These are phyloP conservation scores for Tachina fera DNA, from an alignment of 2,888 invertebrate species.

Conservation along the genomic window DNA sequence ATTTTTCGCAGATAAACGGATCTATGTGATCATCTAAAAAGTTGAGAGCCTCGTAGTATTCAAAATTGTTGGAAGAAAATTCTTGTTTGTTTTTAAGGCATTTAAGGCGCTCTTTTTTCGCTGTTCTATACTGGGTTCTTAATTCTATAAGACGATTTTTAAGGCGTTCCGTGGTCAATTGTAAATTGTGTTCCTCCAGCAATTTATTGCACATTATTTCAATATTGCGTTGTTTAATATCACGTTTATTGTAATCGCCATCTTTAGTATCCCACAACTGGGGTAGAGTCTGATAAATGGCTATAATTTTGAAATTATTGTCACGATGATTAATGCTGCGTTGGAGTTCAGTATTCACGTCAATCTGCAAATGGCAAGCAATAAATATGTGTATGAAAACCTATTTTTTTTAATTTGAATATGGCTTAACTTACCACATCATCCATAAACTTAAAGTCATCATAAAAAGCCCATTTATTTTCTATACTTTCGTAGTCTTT, in stretches of 20 bases:
- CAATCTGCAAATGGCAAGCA: constrained; percentile 40
- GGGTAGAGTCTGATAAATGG: constrained; percentile 75
- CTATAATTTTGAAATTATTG: constrained; percentile 77
- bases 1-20: constrained; percentile 76
- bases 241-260: constrained; percentile 77
- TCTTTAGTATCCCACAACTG: constrained; percentile 79
- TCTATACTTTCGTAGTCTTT: constrained; percentile 16
- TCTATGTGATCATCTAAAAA: constrained; percentile 79
- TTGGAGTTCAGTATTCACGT: constrained; percentile 72
- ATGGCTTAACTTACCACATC: constrained; percentile 72
- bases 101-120: constrained; percentile 75
- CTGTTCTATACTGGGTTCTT: constrained; percentile 76
- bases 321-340: constrained; percentile 74
- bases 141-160: constrained; percentile 78
- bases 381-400: background rate
- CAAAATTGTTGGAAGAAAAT: constrained; percentile 74
- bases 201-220: constrained; percentile 76
- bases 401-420: background rate
- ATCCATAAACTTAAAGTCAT: constrained; percentile 77
- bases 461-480: constrained; percentile 76
- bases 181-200: constrained; percentile 76
- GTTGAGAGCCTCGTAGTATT: constrained; percentile 75
- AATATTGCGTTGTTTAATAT: constrained; percentile 75
- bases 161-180: constrained; percentile 76
- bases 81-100: constrained; percentile 71